A percentile compares a stretch with the other conserved stretches of the same genome.
Conservation (phyloP, 1,140 invertebrate species). For the Planococcus citri region DNA sequence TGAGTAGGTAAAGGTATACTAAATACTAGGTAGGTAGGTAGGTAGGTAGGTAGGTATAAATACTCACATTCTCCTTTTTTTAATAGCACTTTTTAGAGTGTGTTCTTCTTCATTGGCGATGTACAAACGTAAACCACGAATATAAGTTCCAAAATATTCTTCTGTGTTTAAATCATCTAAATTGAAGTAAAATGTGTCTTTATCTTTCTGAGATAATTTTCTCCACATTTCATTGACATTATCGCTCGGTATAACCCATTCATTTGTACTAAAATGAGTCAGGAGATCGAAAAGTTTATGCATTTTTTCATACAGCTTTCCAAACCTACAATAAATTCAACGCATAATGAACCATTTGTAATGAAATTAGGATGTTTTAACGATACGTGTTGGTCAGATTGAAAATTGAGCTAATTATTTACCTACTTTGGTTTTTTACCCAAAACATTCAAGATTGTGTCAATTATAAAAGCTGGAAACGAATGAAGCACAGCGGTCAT, state of each 20-base stretch:
- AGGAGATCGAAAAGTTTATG: conserved; percentile 45
- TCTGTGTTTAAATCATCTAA: conserved; percentile 72
- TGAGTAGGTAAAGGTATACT: too few relatives aligned
- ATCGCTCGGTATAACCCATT: conserved; percentile 30
- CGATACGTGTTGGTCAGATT: too few relatives aligned
- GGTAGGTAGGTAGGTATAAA: too few relatives aligned
- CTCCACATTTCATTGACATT: conserved; percentile 52
- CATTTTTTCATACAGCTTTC: conserved; percentile 53
- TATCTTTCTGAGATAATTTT: conserved; percentile 46
- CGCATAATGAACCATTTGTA: too few relatives aligned
- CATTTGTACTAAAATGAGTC: conserved; percentile 25
- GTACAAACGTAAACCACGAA: neutral
- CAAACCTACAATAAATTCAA: conserved; percentile 43
- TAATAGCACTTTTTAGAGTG: neutral
- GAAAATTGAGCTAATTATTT: too few relatives aligned
- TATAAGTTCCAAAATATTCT: conserved; percentile 46
- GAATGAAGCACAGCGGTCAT: conserved; percentile 43
- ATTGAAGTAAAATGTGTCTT: conserved; percentile 52
- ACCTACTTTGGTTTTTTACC: conserved; percentile 45
- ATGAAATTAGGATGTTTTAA: too few relatives aligned
- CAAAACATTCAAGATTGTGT: conserved; percentile 43
- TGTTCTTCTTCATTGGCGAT: neutral
- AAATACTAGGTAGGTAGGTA: too few relatives aligned
- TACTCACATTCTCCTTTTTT: neutral
- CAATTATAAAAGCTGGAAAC: conserved; percentile 51